These are phyloP conservation scores for Battus philenor DNA, from an alignment of 1,140 invertebrate genomes.

Conservation along the genomic window DNA sequence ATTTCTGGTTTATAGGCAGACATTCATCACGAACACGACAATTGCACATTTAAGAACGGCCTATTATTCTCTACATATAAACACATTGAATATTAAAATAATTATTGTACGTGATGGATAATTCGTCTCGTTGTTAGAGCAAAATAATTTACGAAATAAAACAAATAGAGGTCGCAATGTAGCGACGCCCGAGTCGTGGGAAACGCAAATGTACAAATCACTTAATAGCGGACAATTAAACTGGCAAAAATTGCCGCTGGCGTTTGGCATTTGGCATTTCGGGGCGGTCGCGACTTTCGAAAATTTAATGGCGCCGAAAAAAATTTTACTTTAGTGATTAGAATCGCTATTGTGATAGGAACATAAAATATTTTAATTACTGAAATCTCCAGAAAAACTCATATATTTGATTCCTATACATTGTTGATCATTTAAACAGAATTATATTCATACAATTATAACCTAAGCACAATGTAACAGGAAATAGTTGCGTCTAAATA, in stretches of 20 bases:
- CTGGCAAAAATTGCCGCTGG: slow-evolving; percentile 22
- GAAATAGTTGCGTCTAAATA: too few relatives aligned
- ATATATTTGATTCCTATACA: too few relatives aligned
- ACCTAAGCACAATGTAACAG: too few relatives aligned
- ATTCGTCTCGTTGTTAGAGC: background rate
- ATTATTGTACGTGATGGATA: too few relatives aligned
- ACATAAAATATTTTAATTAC: too few relatives aligned
- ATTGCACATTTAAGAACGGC: slow-evolving; percentile 4
- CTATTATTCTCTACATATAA: too few relatives aligned
- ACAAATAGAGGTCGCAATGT: slow-evolving; percentile 5
- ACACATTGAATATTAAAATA: too few relatives aligned
- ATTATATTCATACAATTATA: too few relatives aligned
- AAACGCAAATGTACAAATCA: slow-evolving; percentile 18
- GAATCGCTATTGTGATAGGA: too few relatives aligned
- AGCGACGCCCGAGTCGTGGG: slow-evolving; percentile 16
- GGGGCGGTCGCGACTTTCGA: slow-evolving; percentile 7
- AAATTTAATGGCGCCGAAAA: slow-evolving; percentile 2
- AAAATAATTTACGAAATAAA: slow-evolving; percentile 1
- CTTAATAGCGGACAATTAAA: slow-evolving; percentile 25
- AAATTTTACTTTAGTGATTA: background rate
- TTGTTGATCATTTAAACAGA: too few relatives aligned
- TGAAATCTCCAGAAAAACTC: too few relatives aligned
- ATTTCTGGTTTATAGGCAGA: slow-evolving; percentile 3
- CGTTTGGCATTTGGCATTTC: slow-evolving; percentile 16
- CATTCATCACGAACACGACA: slow-evolving; percentile 12